Base-by-base conservation (phyloP, 2,113 vertebrate genomes). In the Eubucco bourcierii region DNA sequence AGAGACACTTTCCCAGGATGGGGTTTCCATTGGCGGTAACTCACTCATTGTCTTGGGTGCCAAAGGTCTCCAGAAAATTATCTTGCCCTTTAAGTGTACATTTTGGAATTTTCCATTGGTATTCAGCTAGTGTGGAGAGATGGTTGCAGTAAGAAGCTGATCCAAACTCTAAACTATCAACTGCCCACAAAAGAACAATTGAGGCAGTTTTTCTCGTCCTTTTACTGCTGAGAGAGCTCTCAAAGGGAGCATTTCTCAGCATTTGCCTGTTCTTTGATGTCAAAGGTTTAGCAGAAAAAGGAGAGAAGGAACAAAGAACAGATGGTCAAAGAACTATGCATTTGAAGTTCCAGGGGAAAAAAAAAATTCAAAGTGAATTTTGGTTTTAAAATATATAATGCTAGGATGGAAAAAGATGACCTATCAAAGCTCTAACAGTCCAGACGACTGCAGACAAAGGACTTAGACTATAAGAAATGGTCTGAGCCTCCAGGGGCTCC, bases 281-380 rank as follows among this genome's bases (percentile, higher is more conserved):
- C 90, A 90, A 93, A 94, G 88, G 90, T 92, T 91, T 72, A 86
- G 67, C 67, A 81, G 64, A 76, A 87, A 78, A 78, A 87, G 90
- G 50, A 87, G 34, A 60, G 67, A 85, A 76, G 63, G 90, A 94
- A 96, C 88, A 96, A 92, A 96, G 90, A 77, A 74, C 64, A 87
- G 93, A 93, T 83, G 77, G 85, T 75, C 82, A 90, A 85, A 95
- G 78, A 88, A 73, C 15, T 50, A 31, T 1, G 31, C 44, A 76
- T 87, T 59, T 79, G 72, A 96, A 90, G 90, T 87, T 81, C 25
- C 5, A 50, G 46, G 25, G 18, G 37, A 39, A 39, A 39, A 3
- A 10, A 88, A 86, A 92, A 91, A 70, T 10, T 87, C 56, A 74
- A 89, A 93, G 91, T 10, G 77, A 71, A 85, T 77, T 91, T 92